Evolutionary conservation across 2,888 invertebrate species (phyloP).

Genomic region (Agrochola lychnidis): DNA sequence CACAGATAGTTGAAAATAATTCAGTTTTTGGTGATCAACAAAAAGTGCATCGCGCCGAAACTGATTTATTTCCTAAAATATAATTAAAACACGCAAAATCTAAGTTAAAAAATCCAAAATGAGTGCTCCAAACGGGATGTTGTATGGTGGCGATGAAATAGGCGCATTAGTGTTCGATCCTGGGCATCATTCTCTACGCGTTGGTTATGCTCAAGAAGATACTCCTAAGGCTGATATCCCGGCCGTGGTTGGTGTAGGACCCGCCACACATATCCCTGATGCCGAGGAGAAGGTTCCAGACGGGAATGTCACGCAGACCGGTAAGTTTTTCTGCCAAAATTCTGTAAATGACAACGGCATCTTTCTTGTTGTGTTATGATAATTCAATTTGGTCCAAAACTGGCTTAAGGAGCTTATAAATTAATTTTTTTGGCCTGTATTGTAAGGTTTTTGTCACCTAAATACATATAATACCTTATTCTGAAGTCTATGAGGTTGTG

Average conservation of each 20-base stretch:
- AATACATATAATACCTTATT: neutral
- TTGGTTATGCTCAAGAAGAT: conserved; percentile 99
- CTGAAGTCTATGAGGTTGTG: neutral
- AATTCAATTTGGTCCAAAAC: neutral
- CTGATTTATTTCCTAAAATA: conserved; percentile 2
- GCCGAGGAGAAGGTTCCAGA: conserved; percentile 94
- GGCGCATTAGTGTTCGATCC: conserved; percentile 99
- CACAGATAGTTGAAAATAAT: conserved; percentile 41
- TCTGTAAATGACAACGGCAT: neutral
- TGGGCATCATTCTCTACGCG: conserved; percentile 94
- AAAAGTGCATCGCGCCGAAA: conserved; percentile 62
- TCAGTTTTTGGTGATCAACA: conserved; percentile 53
- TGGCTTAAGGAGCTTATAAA: neutral
- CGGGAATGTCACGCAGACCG: conserved; percentile 92
- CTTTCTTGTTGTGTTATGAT: conserved; percentile 10
- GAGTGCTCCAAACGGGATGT: conserved; percentile 92
- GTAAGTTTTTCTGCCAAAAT: conserved; percentile 68
- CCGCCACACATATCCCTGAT: conserved; percentile 93
- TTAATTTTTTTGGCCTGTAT: neutral
- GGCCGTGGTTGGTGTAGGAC: conserved; percentile 96
- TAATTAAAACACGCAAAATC: conserved; percentile 3
- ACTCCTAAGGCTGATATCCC: conserved; percentile 99
- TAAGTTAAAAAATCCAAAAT: conserved; percentile 68
- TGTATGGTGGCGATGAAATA: conserved; percentile 99
- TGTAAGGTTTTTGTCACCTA: neutral